Base-by-base conservation (phyloP, 1,140 invertebrate species). In the Drosophila paulistorum region DNA sequence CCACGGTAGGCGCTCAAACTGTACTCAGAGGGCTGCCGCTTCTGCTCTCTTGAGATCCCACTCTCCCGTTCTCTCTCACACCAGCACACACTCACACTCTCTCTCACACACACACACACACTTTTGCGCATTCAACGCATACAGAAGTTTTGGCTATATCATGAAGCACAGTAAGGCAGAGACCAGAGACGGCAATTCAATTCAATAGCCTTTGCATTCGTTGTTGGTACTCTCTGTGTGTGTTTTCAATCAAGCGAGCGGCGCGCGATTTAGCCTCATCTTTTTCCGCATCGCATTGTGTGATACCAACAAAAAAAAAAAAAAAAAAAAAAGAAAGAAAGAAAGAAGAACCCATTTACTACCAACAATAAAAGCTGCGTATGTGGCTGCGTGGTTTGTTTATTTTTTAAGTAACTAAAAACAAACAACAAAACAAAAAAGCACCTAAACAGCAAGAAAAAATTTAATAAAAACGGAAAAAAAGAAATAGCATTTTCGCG, bases 151-250 rank as follows among this genome's bases (percentile, higher is more conserved):
- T 81, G 74, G 67, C 71, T 71, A 69, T 78, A 78, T 72, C 71
- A 73, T 74, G 86, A 86, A 86, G 82, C 81, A 87, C 71, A 85
- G 81, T 70, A 85, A 79, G 80, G 79, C 86, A 45, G n/a, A 45
- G 42, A 45, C 42, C 42, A 90, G 81, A 90, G 81, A 83, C 86
- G 77, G 86, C 87, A 79, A 90, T 91, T 91, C 82, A 91, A 91
- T 91, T 91, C 85, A 91, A 91, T 91, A 90, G 89, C 87, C 89
- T 91, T 90, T 86, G 82, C 90, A 91, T 91, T 91, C 90, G 90
- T 91, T 91, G 90, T 91, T 91, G 90, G 90, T 91, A 85, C 85
- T 86, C 82, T 85, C 81, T 91, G 90, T 91, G 86, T 91, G 90
- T 89, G 89, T 91, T 90, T 91, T 86, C 81, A 91, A 91, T 91